Evolutionary conservation across 2,888 invertebrate genomes (phyloP).

Genomic region (Agrotis ipsilon): DNA sequence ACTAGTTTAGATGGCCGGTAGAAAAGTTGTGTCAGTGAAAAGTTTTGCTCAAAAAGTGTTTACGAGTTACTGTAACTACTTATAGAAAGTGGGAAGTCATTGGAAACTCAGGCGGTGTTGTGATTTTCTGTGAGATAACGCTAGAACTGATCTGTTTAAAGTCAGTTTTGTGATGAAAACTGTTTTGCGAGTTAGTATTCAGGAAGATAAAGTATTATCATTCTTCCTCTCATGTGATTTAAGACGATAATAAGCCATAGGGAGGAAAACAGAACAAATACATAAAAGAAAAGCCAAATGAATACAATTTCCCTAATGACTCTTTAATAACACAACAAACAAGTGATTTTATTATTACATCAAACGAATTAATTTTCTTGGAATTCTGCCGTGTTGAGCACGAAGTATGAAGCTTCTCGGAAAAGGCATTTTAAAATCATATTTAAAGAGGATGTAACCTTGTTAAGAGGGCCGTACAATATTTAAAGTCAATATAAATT

Average conservation of each 20-base stretch:
- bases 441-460: slow-evolving; percentile 69
- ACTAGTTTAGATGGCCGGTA: slow-evolving; percentile 77
- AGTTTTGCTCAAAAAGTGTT: slow-evolving; percentile 85
- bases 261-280: slow-evolving; percentile 10
- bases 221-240: slow-evolving; percentile 10
- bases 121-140: slow-evolving; percentile 32
- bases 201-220: slow-evolving; percentile 14
- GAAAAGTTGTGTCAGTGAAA: slow-evolving; percentile 86
- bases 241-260: slow-evolving; percentile 1
- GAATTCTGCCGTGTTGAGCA: slow-evolving; percentile 52
- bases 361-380: slow-evolving; percentile 65
- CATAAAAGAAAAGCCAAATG: slow-evolving; percentile 8
- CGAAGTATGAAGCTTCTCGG: slow-evolving; percentile 59
- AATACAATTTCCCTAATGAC: slow-evolving; percentile 42
- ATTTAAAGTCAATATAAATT: too few relatives aligned
- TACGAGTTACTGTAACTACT: slow-evolving; percentile 76
- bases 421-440: slow-evolving; percentile 72
- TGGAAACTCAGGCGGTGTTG: slow-evolving; percentile 23
- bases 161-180: slow-evolving; percentile 17
- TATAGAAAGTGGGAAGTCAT: slow-evolving; percentile 53
- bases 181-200: slow-evolving; percentile 23
- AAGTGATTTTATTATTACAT: slow-evolving; percentile 51
- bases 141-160: slow-evolving; percentile 31
- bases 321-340: slow-evolving; percentile 38
- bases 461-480: slow-evolving; percentile 44